Evolutionary conservation across 2,797 vertebrate species (phyloP).

Genomic region (Mergus octosetaceus): DNA sequence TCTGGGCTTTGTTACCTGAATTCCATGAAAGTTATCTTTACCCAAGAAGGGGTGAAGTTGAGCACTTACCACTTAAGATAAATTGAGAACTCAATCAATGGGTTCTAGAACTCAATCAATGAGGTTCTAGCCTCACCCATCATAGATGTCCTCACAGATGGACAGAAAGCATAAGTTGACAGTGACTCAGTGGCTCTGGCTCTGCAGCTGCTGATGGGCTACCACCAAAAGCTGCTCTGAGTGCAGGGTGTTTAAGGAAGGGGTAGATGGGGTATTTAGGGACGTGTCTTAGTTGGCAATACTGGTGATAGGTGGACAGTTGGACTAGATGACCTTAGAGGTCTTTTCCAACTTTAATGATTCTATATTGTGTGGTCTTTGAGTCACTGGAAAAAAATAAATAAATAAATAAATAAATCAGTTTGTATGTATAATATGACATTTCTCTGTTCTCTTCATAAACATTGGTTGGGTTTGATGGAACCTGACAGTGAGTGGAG

Average conservation of each 20-base stretch:
- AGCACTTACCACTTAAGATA: background rate
- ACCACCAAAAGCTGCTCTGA: background rate
- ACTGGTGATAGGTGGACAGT: no score
- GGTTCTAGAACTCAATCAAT: background rate
- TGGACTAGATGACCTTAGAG: no score
- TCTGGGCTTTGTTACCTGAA: background rate
- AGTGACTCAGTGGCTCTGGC: background rate
- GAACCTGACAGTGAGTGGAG: background rate
- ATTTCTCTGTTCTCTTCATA: background rate
- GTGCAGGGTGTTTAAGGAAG: background rate
- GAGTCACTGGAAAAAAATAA: background rate
- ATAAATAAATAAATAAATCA: no score
- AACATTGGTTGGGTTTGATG: background rate
- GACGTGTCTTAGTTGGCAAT: no score
- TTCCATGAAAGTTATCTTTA: background rate
- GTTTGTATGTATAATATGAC: background rate
- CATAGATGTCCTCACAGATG: background rate
- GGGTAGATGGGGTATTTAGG: no score
- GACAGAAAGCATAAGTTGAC: background rate
- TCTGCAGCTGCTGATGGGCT: background rate
- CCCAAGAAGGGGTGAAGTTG: background rate
- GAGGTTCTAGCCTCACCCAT: background rate
- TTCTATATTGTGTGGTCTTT: background rate
- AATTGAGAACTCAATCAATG: slow-evolving; percentile 1
- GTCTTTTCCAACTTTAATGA: no score